A percentile compares a stretch with the other conserved stretches of the same genome.
Conservation (phyloP, 2,113 vertebrate species). For the Burhinus oedicnemus region DNA sequence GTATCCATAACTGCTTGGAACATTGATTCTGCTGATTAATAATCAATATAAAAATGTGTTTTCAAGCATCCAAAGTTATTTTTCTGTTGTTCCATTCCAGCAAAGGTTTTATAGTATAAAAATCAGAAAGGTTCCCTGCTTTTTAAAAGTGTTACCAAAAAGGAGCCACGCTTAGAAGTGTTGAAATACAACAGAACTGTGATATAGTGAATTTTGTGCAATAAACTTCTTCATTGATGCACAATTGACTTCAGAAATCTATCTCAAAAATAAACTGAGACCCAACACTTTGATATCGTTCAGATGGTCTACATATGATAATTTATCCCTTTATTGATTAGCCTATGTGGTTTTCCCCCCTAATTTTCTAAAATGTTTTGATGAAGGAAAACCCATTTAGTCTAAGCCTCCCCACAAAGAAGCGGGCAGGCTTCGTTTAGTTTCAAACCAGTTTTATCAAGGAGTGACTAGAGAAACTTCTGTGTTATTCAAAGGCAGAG, state of each 20-base stretch:
- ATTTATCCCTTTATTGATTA: neutral
- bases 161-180: neutral
- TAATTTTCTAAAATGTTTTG: neutral
- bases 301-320: neutral
- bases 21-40: neutral
- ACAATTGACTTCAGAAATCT: neutral
- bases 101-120: neutral
- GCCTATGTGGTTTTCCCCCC: rapidly evolving
- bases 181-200: neutral
- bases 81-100: neutral
- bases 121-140: neutral
- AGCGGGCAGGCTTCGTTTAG: neutral
- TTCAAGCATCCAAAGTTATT: neutral
- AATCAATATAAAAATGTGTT: neutral
- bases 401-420: neutral
- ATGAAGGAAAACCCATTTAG: neutral
- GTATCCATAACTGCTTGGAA: neutral
- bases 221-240: neutral
- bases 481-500: neutral
- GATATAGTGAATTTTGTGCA: neutral
- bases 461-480: neutral
- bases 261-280: neutral
- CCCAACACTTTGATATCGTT: neutral
- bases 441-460: neutral
- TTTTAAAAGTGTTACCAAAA: neutral